Conservation (phyloP, 1,140 invertebrate genomes). For the Diorhabda elongata region DNA sequence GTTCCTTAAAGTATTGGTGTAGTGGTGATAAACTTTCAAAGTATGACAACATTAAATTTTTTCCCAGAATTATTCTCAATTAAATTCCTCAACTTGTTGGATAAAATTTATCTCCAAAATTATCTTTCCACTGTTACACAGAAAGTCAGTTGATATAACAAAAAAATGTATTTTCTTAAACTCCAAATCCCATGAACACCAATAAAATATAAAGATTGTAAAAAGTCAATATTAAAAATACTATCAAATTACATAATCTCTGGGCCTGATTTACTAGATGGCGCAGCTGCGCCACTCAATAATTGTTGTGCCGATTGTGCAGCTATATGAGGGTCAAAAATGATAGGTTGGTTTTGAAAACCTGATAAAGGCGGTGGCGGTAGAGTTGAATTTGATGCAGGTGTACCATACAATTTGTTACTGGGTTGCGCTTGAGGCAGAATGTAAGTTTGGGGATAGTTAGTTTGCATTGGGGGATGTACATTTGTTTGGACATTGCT, state of each 20-base stretch:
- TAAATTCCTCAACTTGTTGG: no score
- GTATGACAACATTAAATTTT: no score
- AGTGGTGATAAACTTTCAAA: no score
- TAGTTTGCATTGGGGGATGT: slow-evolving; percentile 3
- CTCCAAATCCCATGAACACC: no score
- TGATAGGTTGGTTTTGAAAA: slow-evolving; percentile 25
- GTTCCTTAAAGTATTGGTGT: no score
- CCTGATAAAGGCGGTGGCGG: slow-evolving; percentile 16
- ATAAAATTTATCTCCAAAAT: no score
- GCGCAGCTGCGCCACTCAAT: slow-evolving; percentile 32
- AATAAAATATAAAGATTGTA: slow-evolving; percentile 1
- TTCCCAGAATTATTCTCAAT: no score
- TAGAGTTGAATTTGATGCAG: slow-evolving; percentile 7
- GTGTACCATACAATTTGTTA: not conserved
- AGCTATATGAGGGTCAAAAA: slow-evolving; percentile 45
- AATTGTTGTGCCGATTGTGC: slow-evolving; percentile 45
- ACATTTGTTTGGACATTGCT: not conserved
- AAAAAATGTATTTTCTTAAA: no score
- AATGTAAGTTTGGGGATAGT: slow-evolving; percentile 10
- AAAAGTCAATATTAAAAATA: not conserved
- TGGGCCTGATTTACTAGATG: slow-evolving; percentile 3
- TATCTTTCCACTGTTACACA: no score
- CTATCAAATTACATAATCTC: not conserved
- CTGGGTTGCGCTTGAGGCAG: not conserved
- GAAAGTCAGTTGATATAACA: no score